A percentile compares a stretch with the other conserved stretches of the same genome.
Evolutionary conservation across 37 sponge, comb jelly and placozoan species (phyloP).

Genomic region (Aplysina aerophoba): DNA sequence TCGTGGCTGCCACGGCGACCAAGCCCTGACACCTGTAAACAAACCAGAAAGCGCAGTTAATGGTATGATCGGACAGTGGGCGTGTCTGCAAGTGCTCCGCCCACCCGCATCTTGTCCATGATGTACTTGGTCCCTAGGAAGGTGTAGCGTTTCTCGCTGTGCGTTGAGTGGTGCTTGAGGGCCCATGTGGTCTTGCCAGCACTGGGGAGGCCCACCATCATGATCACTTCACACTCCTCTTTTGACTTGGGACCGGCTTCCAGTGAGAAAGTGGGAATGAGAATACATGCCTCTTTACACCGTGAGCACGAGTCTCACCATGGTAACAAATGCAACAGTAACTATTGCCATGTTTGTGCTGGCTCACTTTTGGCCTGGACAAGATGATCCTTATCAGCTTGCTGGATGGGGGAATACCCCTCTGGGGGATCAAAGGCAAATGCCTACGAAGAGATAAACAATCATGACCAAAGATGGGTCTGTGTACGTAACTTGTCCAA

Average conservation of each 20-base stretch:
- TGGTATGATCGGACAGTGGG: background rate
- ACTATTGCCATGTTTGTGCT: background rate
- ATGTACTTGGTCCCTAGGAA: conserved; percentile 80
- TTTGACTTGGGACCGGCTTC: conserved; percentile 35
- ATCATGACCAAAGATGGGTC: background rate
- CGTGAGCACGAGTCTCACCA: background rate
- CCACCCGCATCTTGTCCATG: conserved; percentile 88
- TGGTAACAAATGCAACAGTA: no score
- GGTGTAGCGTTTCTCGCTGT: conserved; percentile 79
- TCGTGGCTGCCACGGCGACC: conserved; percentile 72
- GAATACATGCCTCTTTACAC: background rate
- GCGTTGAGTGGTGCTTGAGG: conserved; percentile 59
- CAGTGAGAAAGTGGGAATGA: background rate
- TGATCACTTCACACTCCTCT: conserved; percentile 65
- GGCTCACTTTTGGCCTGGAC: background rate
- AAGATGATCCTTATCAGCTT: conserved; percentile 40
- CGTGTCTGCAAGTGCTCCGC: background rate
- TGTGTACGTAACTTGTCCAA: no score
- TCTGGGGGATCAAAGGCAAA: conserved; percentile 7
- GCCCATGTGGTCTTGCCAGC: conserved; percentile 99
- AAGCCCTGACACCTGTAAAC: conserved; percentile 49
- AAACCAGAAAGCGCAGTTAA: background rate
- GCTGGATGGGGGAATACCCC: conserved; percentile 46
- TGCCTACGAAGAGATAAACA: background rate
- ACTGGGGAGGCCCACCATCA: conserved; percentile 93